phyloP scores from a whole-genome alignment of 2,888 invertebrate species.

The Tridacna crocea region DNA sequence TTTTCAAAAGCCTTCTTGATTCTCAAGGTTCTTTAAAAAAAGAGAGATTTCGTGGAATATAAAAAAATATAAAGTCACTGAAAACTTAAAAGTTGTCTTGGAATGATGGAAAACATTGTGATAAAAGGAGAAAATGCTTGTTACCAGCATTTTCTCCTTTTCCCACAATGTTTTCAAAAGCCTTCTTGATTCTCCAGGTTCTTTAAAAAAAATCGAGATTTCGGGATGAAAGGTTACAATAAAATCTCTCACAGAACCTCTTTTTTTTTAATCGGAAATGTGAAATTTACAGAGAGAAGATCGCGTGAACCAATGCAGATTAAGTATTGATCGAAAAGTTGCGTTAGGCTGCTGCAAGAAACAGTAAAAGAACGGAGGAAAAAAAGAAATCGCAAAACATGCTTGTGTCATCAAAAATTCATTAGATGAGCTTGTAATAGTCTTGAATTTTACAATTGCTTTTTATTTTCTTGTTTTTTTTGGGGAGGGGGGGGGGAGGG shows the following conservation, averaged over 20 bases:
- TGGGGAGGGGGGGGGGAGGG: no score
- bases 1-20: background rate
- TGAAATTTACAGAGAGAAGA: no score
- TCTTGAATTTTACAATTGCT: conserved; percentile 2
- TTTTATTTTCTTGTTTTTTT: no score
- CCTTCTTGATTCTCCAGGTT: background rate
- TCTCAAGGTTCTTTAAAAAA: background rate
- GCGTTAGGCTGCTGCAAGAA: background rate
- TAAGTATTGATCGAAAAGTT: background rate
- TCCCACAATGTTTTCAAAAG: background rate
- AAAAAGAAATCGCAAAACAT: background rate
- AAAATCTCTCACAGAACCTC: no score
- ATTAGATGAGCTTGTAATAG: background rate
- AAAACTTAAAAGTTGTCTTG: no score
- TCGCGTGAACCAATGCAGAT: conserved; percentile 12
- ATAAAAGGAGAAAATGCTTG: background rate
- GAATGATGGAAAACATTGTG: background rate
- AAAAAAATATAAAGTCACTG: no score
- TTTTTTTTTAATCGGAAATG: conserved; percentile 12
- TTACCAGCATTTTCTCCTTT: background rate
- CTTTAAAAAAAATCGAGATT: background rate
- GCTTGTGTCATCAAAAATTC: conserved; percentile 15
- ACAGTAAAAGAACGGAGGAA: background rate
- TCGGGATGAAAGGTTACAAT: no score
- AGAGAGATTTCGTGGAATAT: no score